A percentile compares a stretch with the other conserved stretches of the same genome.
Evolutionary conservation across 2,888 invertebrate species (phyloP).

Genomic region (Nephrotoma guestfalica): DNA sequence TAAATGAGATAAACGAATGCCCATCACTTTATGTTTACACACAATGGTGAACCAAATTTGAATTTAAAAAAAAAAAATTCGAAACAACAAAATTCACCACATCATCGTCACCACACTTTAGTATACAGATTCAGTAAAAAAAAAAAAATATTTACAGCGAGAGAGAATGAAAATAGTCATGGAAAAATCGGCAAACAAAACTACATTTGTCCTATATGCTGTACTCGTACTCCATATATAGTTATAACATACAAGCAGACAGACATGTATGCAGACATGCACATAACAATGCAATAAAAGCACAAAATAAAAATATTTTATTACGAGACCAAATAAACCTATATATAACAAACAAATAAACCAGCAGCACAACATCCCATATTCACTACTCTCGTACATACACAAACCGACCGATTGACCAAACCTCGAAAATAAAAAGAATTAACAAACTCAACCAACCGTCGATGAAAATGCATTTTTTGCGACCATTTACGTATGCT

Average conservation of each 20-base stretch:
- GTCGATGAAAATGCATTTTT: background rate
- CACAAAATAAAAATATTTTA: background rate
- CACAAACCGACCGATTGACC: background rate
- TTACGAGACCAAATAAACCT: background rate
- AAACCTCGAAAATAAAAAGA: background rate
- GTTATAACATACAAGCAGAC: background rate
- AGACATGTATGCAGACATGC: background rate
- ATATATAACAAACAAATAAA: background rate
- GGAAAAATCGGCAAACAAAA: background rate
- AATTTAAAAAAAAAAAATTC: slow-evolving; percentile 5
- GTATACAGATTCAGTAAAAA: background rate
- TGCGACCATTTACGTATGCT: background rate
- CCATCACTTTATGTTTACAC: slow-evolving; percentile 9
- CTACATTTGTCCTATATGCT: background rate
- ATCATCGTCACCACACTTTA: slow-evolving; percentile 1
- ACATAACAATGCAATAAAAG: background rate
- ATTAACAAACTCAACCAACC: background rate
- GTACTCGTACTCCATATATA: background rate
- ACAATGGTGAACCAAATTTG: slow-evolving; percentile 10
- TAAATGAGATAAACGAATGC: slow-evolving; percentile 8
- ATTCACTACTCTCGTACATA: background rate
- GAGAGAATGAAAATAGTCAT: background rate
- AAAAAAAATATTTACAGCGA: background rate
- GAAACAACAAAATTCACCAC: slow-evolving; percentile 2
- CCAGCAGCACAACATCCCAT: background rate